Evolutionary conservation across 2,797 vertebrate species (phyloP).

Genomic region (Sylvilagus floridanus): DNA sequence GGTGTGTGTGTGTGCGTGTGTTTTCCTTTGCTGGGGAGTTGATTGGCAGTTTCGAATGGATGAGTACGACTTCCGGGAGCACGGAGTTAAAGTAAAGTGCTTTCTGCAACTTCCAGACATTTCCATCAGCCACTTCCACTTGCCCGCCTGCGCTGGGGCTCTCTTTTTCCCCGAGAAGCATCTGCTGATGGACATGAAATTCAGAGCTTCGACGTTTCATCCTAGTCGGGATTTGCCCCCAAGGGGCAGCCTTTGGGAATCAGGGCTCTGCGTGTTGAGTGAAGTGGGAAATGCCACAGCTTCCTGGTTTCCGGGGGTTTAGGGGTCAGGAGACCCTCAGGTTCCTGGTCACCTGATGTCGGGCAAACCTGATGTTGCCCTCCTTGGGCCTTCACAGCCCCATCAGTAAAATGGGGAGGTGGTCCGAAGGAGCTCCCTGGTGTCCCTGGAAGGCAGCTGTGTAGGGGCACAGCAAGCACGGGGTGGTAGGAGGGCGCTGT

Average conservation of each 20-base stretch:
- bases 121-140: conserved; percentile 79
- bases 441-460: not conserved
- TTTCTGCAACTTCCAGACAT: conserved; percentile 80
- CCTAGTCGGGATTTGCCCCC: not conserved
- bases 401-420: not conserved
- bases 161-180: conserved; percentile 60
- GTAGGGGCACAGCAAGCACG: not conserved
- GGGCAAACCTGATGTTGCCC: not conserved
- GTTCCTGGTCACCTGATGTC: not conserved
- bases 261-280: not conserved
- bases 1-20: conserved; percentile 65
- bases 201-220: conserved; percentile 16
- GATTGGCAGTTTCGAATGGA: conserved; percentile 86
- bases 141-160: conserved; percentile 77
- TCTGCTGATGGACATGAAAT: conserved; percentile 75
- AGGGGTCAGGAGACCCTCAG: not conserved
- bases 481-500: not conserved
- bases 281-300: not conserved
- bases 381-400: not conserved
- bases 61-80: conserved; percentile 85
- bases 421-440: not conserved
- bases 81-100: conserved; percentile 84
- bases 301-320: not conserved
- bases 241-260: conserved; percentile 7
- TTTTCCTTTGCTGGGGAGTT: conserved; percentile 81